Conservation (phyloP, 2,888 invertebrate species). For the Drosophila neonasuta region DNA sequence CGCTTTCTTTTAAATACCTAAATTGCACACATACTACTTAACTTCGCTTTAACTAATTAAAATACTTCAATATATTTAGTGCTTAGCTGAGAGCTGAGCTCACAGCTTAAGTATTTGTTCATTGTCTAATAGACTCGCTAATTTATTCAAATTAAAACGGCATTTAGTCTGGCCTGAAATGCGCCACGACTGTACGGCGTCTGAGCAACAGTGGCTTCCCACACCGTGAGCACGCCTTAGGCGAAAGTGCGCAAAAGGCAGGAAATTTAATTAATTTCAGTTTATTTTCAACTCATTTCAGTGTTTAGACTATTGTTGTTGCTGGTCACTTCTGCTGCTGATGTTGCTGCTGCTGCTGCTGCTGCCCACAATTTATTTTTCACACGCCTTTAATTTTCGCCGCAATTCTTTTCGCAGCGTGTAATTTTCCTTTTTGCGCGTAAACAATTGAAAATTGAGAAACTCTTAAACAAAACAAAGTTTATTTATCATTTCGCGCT, state of each 20-base stretch:
- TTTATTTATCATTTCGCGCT: slow-evolving; percentile 27
- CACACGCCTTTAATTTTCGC: slow-evolving; percentile 57
- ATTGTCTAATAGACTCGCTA: slow-evolving; percentile 42
- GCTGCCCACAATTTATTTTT: slow-evolving; percentile 52
- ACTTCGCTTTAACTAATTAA: slow-evolving; percentile 41
- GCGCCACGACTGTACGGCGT: slow-evolving; percentile 1
- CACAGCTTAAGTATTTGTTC: slow-evolving; percentile 41
- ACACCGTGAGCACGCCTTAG: slow-evolving; percentile 33
- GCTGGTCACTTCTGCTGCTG: slow-evolving; percentile 13
- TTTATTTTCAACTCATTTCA: slow-evolving; percentile 42
- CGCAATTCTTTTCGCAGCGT: slow-evolving; percentile 46
- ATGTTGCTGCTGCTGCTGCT: slow-evolving; percentile 1
- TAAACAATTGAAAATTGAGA: slow-evolving; percentile 51
- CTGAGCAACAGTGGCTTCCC: slow-evolving; percentile 45
- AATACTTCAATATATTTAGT: slow-evolving; percentile 39
- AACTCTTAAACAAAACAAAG: slow-evolving; percentile 34
- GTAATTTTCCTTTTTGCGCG: slow-evolving; percentile 43
- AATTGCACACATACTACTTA: slow-evolving; percentile 18
- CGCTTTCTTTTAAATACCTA: slow-evolving; percentile 42
- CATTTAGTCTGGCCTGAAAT: slow-evolving; percentile 37
- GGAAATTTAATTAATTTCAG: slow-evolving; percentile 52
- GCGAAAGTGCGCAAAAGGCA: slow-evolving; percentile 46
- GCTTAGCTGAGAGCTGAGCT: slow-evolving; percentile 41
- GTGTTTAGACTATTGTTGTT: slow-evolving; percentile 34
- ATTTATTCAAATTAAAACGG: slow-evolving; percentile 64